Percentiles rank a stretch among this genome's conserved stretches.
Conservation (phyloP, 2,888 invertebrate species). For the Horisme vitalbata region DNA sequence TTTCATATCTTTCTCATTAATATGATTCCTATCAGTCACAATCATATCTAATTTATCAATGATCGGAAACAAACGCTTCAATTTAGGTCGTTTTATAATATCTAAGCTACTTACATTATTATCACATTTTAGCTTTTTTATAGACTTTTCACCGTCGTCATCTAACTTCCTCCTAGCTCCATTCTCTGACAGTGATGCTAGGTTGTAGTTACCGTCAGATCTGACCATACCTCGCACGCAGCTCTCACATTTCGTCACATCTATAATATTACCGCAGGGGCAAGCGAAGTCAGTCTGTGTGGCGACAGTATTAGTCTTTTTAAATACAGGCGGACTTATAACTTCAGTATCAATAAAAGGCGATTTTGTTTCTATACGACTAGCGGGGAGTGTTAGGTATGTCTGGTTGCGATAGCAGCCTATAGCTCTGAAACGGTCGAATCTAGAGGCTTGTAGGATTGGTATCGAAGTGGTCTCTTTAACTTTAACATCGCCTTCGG, state of each 20-base stretch:
- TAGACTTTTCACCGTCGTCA: constrained; percentile 53
- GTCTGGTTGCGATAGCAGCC: constrained; percentile 76
- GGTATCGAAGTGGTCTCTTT: constrained; percentile 76
- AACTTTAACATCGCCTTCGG: constrained; percentile 63
- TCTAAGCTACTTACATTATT: constrained; percentile 50
- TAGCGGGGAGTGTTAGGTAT: constrained; percentile 70
- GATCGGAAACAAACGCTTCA: constrained; percentile 63
- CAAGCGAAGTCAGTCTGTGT: constrained; percentile 73
- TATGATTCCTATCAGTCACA: constrained; percentile 55
- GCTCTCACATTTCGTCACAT: constrained; percentile 48
- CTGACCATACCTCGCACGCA: constrained; percentile 64
- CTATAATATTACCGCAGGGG: constrained; percentile 57
- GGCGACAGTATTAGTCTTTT: constrained; percentile 60
- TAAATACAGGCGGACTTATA: constrained; percentile 56
- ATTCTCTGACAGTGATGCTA: constrained; percentile 50
- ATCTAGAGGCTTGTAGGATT: constrained; percentile 74
- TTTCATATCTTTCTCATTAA: constrained; percentile 57
- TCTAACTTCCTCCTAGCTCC: constrained; percentile 44
- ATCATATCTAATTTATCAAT: constrained; percentile 66
- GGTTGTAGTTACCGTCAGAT: constrained; percentile 67
- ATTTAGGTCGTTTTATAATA: constrained; percentile 69
- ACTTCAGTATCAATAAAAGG: constrained; percentile 60
- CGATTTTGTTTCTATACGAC: constrained; percentile 64
- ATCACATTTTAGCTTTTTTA: constrained; percentile 80
- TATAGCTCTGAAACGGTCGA: constrained; percentile 73